phyloP scores from a whole-genome alignment of 2,888 invertebrate species.

The Gnatocerus cornutus region DNA sequence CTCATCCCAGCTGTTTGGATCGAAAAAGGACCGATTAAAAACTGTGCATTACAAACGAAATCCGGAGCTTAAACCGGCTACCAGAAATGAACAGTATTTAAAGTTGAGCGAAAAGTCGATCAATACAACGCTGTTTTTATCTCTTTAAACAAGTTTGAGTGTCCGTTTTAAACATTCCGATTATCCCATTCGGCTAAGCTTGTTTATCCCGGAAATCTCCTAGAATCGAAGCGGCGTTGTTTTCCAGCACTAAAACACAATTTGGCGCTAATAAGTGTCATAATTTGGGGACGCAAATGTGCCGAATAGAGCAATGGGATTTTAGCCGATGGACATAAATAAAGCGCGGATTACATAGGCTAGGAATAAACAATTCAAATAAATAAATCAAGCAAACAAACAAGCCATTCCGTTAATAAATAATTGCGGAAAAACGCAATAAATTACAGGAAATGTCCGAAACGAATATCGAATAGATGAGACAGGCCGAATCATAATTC shows the following conservation, averaged over 20 bases:
- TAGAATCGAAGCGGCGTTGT: conserved; percentile 9
- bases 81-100: no score
- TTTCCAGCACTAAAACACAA: conserved; percentile 30
- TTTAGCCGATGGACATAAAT: conserved; percentile 39
- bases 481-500: conserved; percentile 42
- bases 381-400: conserved; percentile 48
- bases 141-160: neutral
- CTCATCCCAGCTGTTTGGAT: no score
- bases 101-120: no score
- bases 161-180: conserved; percentile 2
- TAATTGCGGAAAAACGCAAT: conserved; percentile 48
- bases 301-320: conserved; percentile 39
- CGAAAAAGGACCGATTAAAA: no score
- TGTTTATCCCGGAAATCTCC: conserved; percentile 2
- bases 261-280: conserved; percentile 39
- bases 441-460: conserved; percentile 38
- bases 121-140: no score
- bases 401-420: conserved; percentile 47
- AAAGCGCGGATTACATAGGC: conserved; percentile 42
- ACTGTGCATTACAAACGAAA: no score
- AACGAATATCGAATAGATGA: conserved; percentile 40
- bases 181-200: neutral
- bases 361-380: conserved; percentile 44
- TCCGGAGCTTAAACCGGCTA: no score
- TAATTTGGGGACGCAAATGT: conserved; percentile 41